Base-by-base conservation (phyloP, 2,888 invertebrate genomes). In the Invenusta paracnida region DNA sequence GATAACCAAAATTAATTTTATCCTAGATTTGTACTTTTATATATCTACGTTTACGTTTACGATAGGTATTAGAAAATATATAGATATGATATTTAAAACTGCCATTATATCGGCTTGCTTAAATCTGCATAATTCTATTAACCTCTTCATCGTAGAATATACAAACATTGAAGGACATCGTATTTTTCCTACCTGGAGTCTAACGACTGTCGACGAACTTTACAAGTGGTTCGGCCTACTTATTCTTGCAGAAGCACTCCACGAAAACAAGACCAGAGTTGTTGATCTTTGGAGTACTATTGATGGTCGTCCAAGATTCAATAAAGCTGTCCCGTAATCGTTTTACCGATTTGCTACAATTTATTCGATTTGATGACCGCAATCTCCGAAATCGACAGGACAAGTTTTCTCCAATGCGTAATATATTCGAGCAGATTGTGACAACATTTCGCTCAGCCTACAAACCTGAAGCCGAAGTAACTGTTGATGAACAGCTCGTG, bases 401-500 rank as follows among this genome's bases (percentile, higher is more conserved):
- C n/a, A 79, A 79, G 29, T 79, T 79, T 79, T 79, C 79, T 25
- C 79, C 79, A 79, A 79, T 79, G 27, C 79, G 79, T 25, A 79
- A 79, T 25, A 79, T 79, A 25, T 79, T 79, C 29, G 79, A 79
- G 2, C 79, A 25, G 27, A 79, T 79, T 79, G 79, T 79, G 79
- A 79, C 79, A 79, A 79, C 2, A 79, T 79, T 79, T 79, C 79
- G n/a, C 5, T 79, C 79, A 79, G 25, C 79, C 25, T 79, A 79
- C 79, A 23, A 27, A 79, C 79, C 79, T 25, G 79, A n/a, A 23
- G 29, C 29, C n/a, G 29, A 79, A 23, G n/a, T 79, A 79, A 79
- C 79, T 29, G 79, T 79, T 23, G 79, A 79, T 79, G 79, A 79
- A 27, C 79, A 79, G 79, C 79, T 79, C 79, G 79, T 79, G 25